Conservation (phyloP, 1,140 invertebrate genomes). For the Zophobas atratus region DNA sequence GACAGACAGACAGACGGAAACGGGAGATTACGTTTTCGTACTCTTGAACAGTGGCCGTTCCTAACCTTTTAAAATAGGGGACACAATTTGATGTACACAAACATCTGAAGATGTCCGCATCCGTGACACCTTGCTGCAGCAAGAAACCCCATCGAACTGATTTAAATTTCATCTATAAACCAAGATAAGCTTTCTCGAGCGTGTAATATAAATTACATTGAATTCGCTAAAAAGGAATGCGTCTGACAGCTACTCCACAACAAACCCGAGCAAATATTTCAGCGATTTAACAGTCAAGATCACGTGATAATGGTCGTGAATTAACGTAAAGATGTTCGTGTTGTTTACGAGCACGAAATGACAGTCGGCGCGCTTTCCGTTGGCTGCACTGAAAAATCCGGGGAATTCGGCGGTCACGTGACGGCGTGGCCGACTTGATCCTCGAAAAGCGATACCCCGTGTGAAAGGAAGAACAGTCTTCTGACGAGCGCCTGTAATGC, state of each 20-base stretch:
- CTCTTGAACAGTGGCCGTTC: too few species aligned
- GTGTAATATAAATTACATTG: slow-evolving; percentile 40
- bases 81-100: too few species aligned
- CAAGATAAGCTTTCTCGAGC: slow-evolving; percentile 29
- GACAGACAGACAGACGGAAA: too few species aligned
- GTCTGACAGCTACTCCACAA: slow-evolving; percentile 23
- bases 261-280: slow-evolving; percentile 29
- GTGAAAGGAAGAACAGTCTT: neutral
- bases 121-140: slow-evolving; percentile 4
- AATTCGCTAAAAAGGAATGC: slow-evolving; percentile 28
- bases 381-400: neutral
- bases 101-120: neutral
- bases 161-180: slow-evolving; percentile 20
- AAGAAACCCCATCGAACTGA: slow-evolving; percentile 16
- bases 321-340: slow-evolving; percentile 6
- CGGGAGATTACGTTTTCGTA: too few species aligned
- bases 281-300: slow-evolving; percentile 35
- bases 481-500: neutral
- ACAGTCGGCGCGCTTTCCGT: slow-evolving; percentile 11
- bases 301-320: slow-evolving; percentile 4
- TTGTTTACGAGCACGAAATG: slow-evolving; percentile 18
- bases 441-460: neutral
- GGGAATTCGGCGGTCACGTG: neutral
- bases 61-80: too few species aligned
- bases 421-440: neutral